These are phyloP conservation scores for Bradypodion pumilum DNA, from an alignment of 2,797 vertebrate genomes.

Conservation along the genomic window DNA sequence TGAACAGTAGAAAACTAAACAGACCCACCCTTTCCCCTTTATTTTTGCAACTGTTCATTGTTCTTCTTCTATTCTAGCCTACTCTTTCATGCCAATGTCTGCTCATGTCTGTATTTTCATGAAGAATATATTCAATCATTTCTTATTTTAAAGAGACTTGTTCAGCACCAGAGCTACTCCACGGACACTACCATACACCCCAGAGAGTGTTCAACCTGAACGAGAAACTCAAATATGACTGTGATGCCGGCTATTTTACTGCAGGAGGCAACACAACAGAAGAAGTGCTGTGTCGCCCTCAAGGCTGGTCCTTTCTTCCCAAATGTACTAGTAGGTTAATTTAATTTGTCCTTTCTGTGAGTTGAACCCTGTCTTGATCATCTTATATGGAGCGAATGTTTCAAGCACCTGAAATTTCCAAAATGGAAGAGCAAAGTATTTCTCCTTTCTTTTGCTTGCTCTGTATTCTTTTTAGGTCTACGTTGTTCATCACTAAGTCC, in stretches of 20 bases:
- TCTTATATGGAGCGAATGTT: not conserved
- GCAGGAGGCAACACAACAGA: constrained; percentile 49
- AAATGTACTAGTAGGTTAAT: constrained; percentile 70
- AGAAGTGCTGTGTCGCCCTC: constrained; percentile 43
- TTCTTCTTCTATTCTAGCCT: not conserved
- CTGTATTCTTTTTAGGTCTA: constrained; percentile 63
- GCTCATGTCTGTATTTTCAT: not conserved
- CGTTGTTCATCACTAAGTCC: constrained; percentile 63
- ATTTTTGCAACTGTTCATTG: not conserved
- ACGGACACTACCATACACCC: constrained; percentile 67
- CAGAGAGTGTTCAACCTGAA: constrained; percentile 48
- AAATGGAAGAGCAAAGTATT: not conserved
- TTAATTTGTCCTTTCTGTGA: not conserved
- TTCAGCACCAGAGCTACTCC: constrained; percentile 57
- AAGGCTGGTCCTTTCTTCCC: constrained; percentile 70
- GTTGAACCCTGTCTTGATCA: fast-evolving
- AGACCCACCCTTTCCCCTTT: not conserved
- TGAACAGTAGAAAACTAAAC: not conserved
- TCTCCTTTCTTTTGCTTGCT: not conserved
- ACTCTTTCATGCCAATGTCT: not conserved
- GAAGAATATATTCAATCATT: not conserved
- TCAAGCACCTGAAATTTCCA: not conserved
- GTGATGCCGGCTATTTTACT: constrained; percentile 60
- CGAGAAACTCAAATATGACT: constrained; percentile 60
- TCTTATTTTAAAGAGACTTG: constrained; percentile 65